Conservation (phyloP, 2,797 vertebrate species). For the Acanthurus leucopareius region DNA sequence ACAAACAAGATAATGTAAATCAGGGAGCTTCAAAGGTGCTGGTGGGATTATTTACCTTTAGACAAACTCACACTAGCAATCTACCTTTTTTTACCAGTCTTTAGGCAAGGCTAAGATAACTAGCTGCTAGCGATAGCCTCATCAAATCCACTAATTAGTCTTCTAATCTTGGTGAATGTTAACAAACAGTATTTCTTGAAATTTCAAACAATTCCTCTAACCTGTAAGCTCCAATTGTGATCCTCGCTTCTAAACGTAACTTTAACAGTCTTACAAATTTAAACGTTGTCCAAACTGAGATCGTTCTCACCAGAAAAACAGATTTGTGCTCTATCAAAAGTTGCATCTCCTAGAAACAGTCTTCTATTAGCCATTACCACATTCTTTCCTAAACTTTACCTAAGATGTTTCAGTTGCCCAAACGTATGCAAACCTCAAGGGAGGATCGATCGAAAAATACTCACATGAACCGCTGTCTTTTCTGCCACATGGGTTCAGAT, state of each 20-base stretch:
- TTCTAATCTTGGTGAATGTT: neutral
- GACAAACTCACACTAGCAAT: neutral
- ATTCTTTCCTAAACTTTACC: constrained; percentile 27
- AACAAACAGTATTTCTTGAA: neutral
- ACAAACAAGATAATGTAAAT: neutral
- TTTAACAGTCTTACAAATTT: neutral
- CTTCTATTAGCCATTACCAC: constrained; percentile 12
- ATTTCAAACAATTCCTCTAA: neutral
- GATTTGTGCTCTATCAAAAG: neutral
- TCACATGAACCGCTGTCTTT: constrained; percentile 17
- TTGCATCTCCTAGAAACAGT: neutral
- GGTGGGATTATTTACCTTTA: neutral
- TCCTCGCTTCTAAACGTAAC: neutral
- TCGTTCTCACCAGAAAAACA: neutral
- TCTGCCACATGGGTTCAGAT: constrained; percentile 1
- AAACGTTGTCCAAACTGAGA: constrained; percentile 1
- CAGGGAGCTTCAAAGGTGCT: neutral
- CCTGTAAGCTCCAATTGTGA: constrained; percentile 1
- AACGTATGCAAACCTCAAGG: constrained; percentile 6
- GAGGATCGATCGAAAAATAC: constrained; percentile 7
- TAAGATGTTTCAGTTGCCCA: constrained; percentile 9
- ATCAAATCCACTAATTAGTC: constrained; percentile 11
- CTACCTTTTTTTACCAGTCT: neutral
- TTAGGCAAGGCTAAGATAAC: constrained; percentile 3
- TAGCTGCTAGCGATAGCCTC: neutral